A percentile compares a stretch with the other conserved stretches of the same genome.
Conservation (phyloP, 2,797 vertebrate species). For the Luscinia megarhynchos region DNA sequence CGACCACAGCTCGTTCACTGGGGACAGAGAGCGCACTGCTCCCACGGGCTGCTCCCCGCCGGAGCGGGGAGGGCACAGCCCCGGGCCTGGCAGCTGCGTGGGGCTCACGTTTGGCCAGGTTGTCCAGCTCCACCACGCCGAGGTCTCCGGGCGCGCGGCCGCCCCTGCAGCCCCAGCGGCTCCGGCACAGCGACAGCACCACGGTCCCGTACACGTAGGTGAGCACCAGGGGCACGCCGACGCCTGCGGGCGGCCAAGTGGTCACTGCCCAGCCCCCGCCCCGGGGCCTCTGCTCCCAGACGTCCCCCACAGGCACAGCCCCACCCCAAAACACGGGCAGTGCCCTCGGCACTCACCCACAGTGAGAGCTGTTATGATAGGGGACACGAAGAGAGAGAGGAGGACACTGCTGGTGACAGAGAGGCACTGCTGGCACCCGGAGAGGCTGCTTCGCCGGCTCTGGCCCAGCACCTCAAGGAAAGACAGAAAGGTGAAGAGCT, state of each 20-base stretch:
- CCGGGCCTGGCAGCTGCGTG: neutral
- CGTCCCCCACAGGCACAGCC: no score
- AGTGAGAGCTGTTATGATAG: constrained; percentile 87
- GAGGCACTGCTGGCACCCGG: constrained; percentile 89
- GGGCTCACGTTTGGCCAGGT: constrained; percentile 77
- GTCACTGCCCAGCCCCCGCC: neutral
- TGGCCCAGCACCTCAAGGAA: constrained; percentile 84
- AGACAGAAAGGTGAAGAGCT: neutral
- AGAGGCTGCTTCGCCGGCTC: constrained; percentile 90
- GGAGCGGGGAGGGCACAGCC: neutral
- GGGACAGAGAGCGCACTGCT: neutral
- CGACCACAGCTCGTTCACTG: constrained; percentile 87
- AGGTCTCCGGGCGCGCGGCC: constrained; percentile 56
- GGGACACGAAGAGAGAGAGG: constrained; percentile 89
- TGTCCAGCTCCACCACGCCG: constrained; percentile 78
- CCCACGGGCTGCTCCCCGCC: accelerated
- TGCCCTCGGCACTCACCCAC: constrained; percentile 79
- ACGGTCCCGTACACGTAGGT: constrained; percentile 87
- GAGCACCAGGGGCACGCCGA: constrained; percentile 88
- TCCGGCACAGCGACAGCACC: constrained; percentile 87
- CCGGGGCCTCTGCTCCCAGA: no score
- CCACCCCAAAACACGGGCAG: accelerated
- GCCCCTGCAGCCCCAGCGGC: constrained; percentile 83
- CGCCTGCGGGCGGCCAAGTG: constrained; percentile 61
- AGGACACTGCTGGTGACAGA: constrained; percentile 88